phyloP scores from a whole-genome alignment of 2,113 vertebrate genomes.

The Emydocephalus ijimae region DNA sequence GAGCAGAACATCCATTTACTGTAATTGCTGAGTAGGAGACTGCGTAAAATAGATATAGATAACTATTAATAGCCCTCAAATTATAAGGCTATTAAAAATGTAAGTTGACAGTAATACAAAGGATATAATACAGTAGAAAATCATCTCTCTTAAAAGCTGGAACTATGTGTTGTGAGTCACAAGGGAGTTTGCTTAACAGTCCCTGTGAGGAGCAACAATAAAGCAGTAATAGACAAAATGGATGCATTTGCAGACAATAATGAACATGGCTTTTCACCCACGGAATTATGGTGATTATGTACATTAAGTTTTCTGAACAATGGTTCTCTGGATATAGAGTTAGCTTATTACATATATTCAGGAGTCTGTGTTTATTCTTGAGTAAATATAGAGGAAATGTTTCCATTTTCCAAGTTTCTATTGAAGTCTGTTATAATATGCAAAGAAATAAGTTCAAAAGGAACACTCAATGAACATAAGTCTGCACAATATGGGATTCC shows the following conservation, averaged over 20 bases:
- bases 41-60: neutral
- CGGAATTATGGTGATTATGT: neutral
- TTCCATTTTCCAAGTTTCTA: neutral
- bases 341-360: neutral
- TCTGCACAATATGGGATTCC: neutral
- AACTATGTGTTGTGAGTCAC: neutral
- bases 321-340: neutral
- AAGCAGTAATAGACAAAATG: neutral
- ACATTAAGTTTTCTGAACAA: neutral
- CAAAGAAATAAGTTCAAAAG: neutral
- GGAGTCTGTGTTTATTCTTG: neutral
- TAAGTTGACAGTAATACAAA: neutral
- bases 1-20: conserved; percentile 12
- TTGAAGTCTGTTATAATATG: neutral
- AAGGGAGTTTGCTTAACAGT: neutral
- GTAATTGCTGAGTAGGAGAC: neutral
- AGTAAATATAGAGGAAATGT: neutral
- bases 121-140: neutral
- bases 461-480: neutral
- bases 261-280: neutral
- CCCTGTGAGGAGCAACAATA: neutral
- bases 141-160: neutral
- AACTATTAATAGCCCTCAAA: neutral
- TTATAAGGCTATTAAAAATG: neutral
- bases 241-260: neutral